Percentiles rank a stretch among this genome's conserved stretches.
Evolutionary conservation across 2,113 vertebrate species (phyloP).

Genomic region (Glaucidium brasilianum): DNA sequence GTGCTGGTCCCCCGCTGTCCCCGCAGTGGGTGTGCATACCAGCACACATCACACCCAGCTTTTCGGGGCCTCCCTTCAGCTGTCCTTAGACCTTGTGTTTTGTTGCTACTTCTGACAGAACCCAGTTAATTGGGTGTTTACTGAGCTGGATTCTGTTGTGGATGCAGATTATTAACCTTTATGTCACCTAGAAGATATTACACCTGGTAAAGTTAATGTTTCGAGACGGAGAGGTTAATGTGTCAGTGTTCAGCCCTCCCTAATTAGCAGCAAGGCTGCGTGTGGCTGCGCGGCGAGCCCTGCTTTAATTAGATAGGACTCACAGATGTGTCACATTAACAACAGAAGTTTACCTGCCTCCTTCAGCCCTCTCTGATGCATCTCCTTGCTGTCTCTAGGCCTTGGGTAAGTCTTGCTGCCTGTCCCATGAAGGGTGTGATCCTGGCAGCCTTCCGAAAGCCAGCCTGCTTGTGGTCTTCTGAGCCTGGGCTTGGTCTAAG

Average conservation of each 20-base stretch:
- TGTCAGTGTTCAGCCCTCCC: conserved; percentile 8
- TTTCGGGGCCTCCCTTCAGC: not conserved
- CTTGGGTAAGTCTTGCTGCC: not conserved
- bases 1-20: not conserved
- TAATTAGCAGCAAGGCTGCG: not conserved
- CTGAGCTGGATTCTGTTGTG: conserved; percentile 2
- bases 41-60: not conserved
- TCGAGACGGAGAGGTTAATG: conserved; percentile 27
- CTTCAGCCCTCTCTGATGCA: not conserved
- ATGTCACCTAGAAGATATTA: conserved; percentile 44
- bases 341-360: not conserved
- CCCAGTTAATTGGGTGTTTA: not conserved
- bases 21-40: not conserved
- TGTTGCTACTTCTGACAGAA: not conserved
- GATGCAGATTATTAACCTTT: conserved; percentile 63
- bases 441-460: not conserved
- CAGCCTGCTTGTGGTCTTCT: not conserved
- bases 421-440: accelerated
- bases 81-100: not conserved
- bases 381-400: not conserved
- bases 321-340: not conserved
- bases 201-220: conserved; percentile 54
- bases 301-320: not conserved
- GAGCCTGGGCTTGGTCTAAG: not conserved
- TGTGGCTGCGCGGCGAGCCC: not conserved